A percentile compares a stretch with the other conserved stretches of the same genome.
These are phyloP conservation scores for Macaca mulatta DNA, from an alignment of 2,113 vertebrate genomes.

Conservation along the genomic window DNA sequence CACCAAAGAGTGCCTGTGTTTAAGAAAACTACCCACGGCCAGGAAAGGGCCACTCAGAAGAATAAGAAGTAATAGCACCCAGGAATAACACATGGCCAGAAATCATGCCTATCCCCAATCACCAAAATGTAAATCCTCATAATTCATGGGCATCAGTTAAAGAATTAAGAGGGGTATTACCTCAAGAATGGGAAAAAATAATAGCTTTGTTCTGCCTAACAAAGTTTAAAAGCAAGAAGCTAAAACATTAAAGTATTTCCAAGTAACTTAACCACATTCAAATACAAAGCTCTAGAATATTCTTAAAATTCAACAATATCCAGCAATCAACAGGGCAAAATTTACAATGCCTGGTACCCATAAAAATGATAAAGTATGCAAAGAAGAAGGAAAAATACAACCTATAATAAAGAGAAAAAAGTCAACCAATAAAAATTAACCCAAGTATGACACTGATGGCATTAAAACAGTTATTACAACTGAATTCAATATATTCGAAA, in stretches of 20 bases:
- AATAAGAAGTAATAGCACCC: background rate
- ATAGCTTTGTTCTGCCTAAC: background rate
- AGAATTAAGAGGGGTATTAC: background rate
- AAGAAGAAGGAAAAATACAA: slow-evolving; percentile 16
- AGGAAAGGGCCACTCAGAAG: background rate
- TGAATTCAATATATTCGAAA: background rate
- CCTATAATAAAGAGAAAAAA: background rate
- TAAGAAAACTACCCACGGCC: background rate
- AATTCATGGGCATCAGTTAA: background rate
- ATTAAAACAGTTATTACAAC: slow-evolving; percentile 34
- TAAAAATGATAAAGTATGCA: slow-evolving; percentile 9
- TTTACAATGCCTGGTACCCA: background rate
- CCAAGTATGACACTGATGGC: background rate
- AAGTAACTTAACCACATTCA: background rate
- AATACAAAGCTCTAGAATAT: background rate
- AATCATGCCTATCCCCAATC: background rate
- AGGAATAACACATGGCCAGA: background rate
- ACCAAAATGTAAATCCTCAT: background rate
- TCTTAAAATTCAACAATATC: background rate
- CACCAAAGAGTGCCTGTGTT: background rate
- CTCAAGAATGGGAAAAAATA: background rate
- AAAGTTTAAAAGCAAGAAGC: background rate
- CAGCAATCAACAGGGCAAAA: background rate
- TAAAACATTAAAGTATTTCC: background rate
- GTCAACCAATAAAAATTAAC: background rate